A percentile compares a stretch with the other conserved stretches of the same genome.
Evolutionary conservation across 2,797 vertebrate species (phyloP).

Genomic region (Tenualosa thibaudeaui): DNA sequence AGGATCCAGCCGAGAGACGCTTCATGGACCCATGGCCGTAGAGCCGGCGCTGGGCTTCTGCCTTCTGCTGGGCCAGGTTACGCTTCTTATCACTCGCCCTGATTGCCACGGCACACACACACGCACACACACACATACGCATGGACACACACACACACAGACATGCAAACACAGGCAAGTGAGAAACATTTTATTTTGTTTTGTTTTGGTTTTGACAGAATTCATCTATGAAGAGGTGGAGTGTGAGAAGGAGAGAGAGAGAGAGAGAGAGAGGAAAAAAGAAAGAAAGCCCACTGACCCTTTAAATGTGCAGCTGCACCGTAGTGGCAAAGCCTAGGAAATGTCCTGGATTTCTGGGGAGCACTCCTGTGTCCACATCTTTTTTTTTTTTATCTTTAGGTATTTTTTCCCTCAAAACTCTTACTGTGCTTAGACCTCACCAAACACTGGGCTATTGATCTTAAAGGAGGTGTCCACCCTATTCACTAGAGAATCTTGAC

Average conservation of each 20-base stretch:
- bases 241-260: not conserved
- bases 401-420: not conserved
- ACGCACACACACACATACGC: conserved; percentile 18
- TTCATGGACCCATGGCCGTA: conserved; percentile 91
- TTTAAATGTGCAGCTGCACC: conserved; percentile 76
- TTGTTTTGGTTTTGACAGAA: not conserved
- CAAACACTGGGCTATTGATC: not conserved
- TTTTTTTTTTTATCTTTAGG: not conserved
- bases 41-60: conserved; percentile 90
- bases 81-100: conserved; percentile 93
- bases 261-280: conserved; percentile 40
- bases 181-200: not conserved
- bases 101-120: not conserved
- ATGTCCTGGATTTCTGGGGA: conserved; percentile 61
- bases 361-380: not conserved
- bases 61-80: conserved; percentile 96
- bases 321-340: conserved; percentile 68
- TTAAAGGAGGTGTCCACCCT: not conserved
- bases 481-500: not conserved
- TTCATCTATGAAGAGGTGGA: conserved; percentile 55
- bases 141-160: conserved; percentile 6
- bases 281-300: conserved; percentile 66
- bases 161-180: not conserved
- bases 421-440: not conserved
- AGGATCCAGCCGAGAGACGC: conserved; percentile 86